These are phyloP conservation scores for Girardia tigrina DNA, from an alignment of 2,888 invertebrate species.

Conservation along the genomic window DNA sequence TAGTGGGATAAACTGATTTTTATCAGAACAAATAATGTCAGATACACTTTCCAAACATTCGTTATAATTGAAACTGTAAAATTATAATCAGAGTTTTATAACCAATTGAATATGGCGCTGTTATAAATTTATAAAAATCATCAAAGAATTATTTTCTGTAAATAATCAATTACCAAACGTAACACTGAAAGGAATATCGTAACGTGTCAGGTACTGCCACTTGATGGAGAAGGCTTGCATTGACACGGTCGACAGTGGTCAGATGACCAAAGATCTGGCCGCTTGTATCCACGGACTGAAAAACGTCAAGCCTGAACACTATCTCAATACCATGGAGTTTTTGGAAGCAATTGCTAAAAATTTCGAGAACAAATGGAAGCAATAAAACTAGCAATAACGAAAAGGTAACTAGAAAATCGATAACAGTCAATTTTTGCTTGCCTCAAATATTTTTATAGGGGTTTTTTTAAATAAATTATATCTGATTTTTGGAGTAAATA, in stretches of 20 bases:
- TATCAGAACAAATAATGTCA: too few species aligned
- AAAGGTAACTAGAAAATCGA: neutral
- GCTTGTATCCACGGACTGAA: slow-evolving; percentile 70
- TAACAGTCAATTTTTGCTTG: too few species aligned
- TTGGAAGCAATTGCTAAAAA: slow-evolving; percentile 65
- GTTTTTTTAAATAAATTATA: neutral
- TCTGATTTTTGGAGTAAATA: too few species aligned
- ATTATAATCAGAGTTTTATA: too few species aligned
- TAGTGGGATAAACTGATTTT: too few species aligned
- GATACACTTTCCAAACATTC: too few species aligned
- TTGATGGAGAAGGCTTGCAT: slow-evolving; percentile 68
- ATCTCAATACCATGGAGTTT: slow-evolving; percentile 70
- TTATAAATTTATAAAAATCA: too few species aligned
- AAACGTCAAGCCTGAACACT: slow-evolving; percentile 69
- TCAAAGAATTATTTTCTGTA: too few species aligned
- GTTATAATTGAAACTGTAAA: too few species aligned
- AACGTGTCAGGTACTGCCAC: slow-evolving; percentile 55
- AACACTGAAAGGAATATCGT: too few species aligned
- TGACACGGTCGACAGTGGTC: slow-evolving; percentile 66
- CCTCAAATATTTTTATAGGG: neutral
- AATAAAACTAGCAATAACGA: neutral
- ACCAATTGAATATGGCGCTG: too few species aligned
- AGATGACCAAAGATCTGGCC: slow-evolving; percentile 75
- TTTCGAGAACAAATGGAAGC: slow-evolving; percentile 53
- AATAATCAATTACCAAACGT: too few species aligned